Conservation (phyloP, 2,797 vertebrate species). For the Allobates femoralis region DNA sequence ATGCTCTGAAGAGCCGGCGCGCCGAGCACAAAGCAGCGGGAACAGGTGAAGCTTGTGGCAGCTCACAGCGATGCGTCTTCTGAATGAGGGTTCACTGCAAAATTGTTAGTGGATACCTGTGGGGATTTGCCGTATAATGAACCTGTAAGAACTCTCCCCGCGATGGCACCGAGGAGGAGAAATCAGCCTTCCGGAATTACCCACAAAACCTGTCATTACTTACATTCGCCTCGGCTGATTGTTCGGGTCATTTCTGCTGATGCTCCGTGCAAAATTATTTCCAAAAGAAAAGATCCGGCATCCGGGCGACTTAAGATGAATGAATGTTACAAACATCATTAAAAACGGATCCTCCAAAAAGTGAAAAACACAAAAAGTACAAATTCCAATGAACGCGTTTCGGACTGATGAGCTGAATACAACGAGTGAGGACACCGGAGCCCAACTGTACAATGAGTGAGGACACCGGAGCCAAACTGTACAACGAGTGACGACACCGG, state of each 20-base stretch:
- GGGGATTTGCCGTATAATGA: conserved; percentile 57
- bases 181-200: neutral
- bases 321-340: no score
- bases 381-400: no score
- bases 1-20: conserved; percentile 18
- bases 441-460: no score
- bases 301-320: no score
- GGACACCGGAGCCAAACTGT: no score
- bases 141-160: conserved; percentile 30
- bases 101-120: conserved; percentile 50
- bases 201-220: conserved; percentile 20
- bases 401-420: no score
- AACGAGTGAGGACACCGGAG: no score
- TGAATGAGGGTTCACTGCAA: conserved; percentile 32
- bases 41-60: conserved; percentile 21
- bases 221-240: neutral
- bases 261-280: neutral
- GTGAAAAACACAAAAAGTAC: no score
- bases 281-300: no score
- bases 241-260: neutral
- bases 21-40: conserved; percentile 16
- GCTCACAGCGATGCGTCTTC: conserved; percentile 47
- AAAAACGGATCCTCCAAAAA: no score
- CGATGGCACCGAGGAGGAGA: neutral
- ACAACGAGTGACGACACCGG: no score